A percentile compares a stretch with the other conserved stretches of the same genome.
phyloP scores from a whole-genome alignment of 2,888 invertebrate genomes.

The Abrostola tripartita region DNA sequence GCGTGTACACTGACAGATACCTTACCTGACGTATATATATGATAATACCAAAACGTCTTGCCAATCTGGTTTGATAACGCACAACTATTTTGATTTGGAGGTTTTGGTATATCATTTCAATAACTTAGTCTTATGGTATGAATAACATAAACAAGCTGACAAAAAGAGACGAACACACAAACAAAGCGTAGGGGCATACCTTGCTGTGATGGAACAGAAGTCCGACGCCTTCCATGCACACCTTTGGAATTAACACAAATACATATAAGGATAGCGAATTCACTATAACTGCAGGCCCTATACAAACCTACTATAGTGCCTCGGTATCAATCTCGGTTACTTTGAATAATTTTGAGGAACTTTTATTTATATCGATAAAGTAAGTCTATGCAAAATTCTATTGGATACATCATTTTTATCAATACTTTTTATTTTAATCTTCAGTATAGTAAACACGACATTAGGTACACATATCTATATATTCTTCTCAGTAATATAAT shows the following conservation, averaged over 20 bases:
- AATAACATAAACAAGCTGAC: conserved; percentile 82
- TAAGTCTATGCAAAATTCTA: too few relatives aligned
- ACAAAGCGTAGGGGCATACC: conserved; percentile 89
- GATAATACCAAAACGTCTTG: conserved; percentile 72
- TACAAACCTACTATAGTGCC: background rate
- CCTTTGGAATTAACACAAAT: conserved; percentile 76
- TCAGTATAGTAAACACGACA: too few relatives aligned
- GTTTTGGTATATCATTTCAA: conserved; percentile 76
- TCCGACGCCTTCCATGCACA: conserved; percentile 99
- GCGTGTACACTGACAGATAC: conserved; percentile 81
- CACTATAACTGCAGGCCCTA: background rate
- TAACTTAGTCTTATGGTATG: conserved; percentile 45
- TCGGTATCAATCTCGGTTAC: too few relatives aligned
- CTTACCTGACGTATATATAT: conserved; percentile 77
- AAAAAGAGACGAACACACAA: conserved; percentile 69
- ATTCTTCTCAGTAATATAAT: too few relatives aligned
- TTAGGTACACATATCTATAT: too few relatives aligned
- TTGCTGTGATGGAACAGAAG: conserved; percentile 99
- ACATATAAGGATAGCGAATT: background rate
- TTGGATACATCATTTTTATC: too few relatives aligned
- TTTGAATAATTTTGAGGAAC: too few relatives aligned
- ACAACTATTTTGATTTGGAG: conserved; percentile 29
- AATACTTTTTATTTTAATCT: too few relatives aligned
- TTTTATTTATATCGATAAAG: too few relatives aligned
- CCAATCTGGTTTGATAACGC: conserved; percentile 23